These are phyloP conservation scores for Leucoraja erinaceus DNA, from an alignment of 2,113 vertebrate species.

Conservation along the genomic window DNA sequence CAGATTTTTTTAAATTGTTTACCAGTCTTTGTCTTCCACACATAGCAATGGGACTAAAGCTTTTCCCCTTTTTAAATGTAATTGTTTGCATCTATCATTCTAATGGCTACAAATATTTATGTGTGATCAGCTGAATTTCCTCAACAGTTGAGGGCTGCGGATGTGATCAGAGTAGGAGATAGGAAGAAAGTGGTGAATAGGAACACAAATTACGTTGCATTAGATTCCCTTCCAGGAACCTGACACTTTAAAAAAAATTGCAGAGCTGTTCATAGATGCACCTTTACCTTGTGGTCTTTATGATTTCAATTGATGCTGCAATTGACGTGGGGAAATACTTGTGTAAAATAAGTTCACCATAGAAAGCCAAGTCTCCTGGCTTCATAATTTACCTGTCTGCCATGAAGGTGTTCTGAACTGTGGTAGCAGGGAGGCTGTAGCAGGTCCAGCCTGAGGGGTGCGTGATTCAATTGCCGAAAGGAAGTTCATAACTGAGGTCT, in stretches of 20 bases:
- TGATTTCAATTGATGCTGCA: neutral
- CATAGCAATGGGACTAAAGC: neutral
- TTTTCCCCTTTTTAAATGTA: neutral
- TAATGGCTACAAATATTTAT: neutral
- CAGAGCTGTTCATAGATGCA: neutral
- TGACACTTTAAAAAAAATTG: neutral
- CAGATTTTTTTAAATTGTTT: neutral
- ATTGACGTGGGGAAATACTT: neutral
- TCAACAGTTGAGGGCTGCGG: too few relatives aligned
- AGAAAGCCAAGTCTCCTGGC: neutral
- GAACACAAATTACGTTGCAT: neutral
- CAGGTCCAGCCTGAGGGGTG: conserved; percentile 81
- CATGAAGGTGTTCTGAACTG: conserved; percentile 88
- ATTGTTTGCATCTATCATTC: neutral
- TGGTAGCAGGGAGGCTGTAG: conserved; percentile 80
- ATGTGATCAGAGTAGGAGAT: neutral
- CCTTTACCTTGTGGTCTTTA: neutral
- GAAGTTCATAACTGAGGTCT: conserved; percentile 91
- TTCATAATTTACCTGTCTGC: conserved; percentile 70
- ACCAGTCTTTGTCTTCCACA: neutral
- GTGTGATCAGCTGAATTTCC: neutral
- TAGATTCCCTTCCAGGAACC: neutral
- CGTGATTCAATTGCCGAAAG: conserved; percentile 85
- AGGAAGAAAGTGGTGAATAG: neutral
- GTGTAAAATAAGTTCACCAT: neutral